Conservation (phyloP, 2,888 invertebrate genomes). For the Conchocele bisecta region DNA sequence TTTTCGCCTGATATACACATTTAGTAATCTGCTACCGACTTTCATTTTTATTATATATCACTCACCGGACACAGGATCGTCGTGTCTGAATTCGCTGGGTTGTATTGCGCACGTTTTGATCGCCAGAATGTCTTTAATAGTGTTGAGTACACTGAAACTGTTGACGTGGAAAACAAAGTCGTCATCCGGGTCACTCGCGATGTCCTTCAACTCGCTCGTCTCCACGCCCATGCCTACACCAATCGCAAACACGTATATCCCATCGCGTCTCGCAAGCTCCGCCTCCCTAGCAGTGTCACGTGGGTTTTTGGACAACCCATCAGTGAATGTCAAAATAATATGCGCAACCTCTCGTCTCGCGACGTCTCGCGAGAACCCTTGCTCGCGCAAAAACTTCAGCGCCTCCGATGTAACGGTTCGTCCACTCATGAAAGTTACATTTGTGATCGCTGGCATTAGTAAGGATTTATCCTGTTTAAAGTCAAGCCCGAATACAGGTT, state of each 20-base stretch:
- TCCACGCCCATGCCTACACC: constrained; percentile 77
- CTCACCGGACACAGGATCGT: constrained; percentile 37
- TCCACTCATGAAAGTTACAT: constrained; percentile 53
- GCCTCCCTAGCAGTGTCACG: constrained; percentile 60
- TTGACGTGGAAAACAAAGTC: constrained; percentile 76
- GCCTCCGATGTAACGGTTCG: constrained; percentile 60
- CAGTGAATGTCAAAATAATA: constrained; percentile 71
- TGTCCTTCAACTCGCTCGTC: constrained; percentile 69
- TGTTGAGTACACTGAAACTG: constrained; percentile 70
- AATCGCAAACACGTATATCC: constrained; percentile 77
- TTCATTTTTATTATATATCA: no score
- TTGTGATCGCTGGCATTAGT: constrained; percentile 50
- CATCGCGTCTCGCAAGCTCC: constrained; percentile 61
- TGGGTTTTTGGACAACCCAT: constrained; percentile 65
- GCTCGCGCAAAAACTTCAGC: constrained; percentile 51
- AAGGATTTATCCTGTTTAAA: constrained; percentile 40
- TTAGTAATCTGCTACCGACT: no score
- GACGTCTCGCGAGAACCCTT: constrained; percentile 60
- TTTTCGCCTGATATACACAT: no score
- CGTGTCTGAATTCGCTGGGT: constrained; percentile 34
- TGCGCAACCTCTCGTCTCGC: constrained; percentile 68
- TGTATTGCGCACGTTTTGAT: constrained; percentile 71
- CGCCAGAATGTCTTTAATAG: constrained; percentile 74
- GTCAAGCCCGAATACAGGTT: constrained; percentile 60
- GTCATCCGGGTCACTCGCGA: constrained; percentile 73